These are phyloP conservation scores for Bembecia ichneumoniformis DNA, from an alignment of 2,888 invertebrate genomes.

Conservation along the genomic window DNA sequence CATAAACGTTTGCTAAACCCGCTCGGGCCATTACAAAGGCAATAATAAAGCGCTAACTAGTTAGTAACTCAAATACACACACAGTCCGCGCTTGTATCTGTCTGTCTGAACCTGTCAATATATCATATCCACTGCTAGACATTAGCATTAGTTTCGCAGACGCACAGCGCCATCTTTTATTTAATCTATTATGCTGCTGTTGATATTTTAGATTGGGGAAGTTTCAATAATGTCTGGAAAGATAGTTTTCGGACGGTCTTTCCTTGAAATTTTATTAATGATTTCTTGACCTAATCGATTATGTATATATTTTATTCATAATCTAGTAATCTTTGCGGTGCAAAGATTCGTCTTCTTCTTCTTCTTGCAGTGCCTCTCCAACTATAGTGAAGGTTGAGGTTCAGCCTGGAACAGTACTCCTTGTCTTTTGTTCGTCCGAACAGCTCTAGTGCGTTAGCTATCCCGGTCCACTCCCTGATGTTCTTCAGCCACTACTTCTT, in stretches of 20 bases:
- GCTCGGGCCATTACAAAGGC: background rate
- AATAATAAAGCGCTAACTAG: conserved; percentile 47
- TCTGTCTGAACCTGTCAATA: conserved; percentile 51
- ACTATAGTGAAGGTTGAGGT: no score
- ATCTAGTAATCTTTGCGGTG: no score
- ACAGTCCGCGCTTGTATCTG: conserved; percentile 22
- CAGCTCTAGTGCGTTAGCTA: no score
- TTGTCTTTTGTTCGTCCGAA: no score
- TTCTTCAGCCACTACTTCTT: no score
- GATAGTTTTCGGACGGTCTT: background rate
- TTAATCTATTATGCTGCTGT: conserved; percentile 16
- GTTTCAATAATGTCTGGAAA: background rate
- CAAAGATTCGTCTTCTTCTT: no score
- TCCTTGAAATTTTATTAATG: background rate
- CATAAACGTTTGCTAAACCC: background rate
- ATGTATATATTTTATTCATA: no score
- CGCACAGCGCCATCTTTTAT: conserved; percentile 51
- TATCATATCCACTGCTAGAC: conserved; percentile 50
- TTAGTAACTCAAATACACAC: conserved; percentile 22
- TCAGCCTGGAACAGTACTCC: no score
- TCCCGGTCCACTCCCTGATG: no score
- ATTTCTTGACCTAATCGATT: no score
- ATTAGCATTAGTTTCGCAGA: conserved; percentile 50
- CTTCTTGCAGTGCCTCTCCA: no score
- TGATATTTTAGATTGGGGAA: background rate